Base-by-base conservation (phyloP, 2,113 vertebrate species). In the Aptenodytes patagonicus region DNA sequence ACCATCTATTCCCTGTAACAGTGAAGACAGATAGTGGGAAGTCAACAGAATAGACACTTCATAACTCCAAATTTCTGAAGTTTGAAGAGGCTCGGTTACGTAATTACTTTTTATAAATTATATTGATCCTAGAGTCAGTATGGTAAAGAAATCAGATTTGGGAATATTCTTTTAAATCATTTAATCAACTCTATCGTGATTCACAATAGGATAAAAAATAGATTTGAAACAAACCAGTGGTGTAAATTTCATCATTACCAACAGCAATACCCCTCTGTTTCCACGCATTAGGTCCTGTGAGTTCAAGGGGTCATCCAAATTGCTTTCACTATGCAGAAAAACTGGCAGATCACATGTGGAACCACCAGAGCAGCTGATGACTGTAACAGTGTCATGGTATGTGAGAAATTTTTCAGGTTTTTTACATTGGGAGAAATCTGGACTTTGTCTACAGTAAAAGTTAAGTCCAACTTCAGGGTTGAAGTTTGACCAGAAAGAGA, bases 51-150 rank as follows among this genome's bases (percentile, higher is more conserved):
- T 3, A 54, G 42, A 26, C 12, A n/a, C 8, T 36, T 57, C 4
- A 3, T 34, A 60, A 81, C 6, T 32, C 19, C 15, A 64, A 34
- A 58, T 49, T 54, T 65, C 21, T 54, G 28, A 44, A 52, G 25
- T 66, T 62, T 82, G 55, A 31, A 71, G 9, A 55, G 0, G 6
- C 1, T 62, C 0, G 4, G 11, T 26, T 46, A 38, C 3, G 21
- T 31, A 36, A 71, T 25, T 36, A 7, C 1, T 31, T 80, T 40
- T 75, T 44, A 82, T 22, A 64, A 83, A 71, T 62, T 62, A 64
- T 36, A 31, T 28, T 76, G 14, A 26, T 64, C 9, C 34, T 71
- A 34, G 18, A 79, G 11, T 46, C 10, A 47, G 3, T 36, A 52
- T 8, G 44, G 6, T 13, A 87, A 81, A 79, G 10, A 71, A 85